Evolutionary conservation across 2,113 vertebrate species (phyloP).

Genomic region (Equus przewalskii): DNA sequence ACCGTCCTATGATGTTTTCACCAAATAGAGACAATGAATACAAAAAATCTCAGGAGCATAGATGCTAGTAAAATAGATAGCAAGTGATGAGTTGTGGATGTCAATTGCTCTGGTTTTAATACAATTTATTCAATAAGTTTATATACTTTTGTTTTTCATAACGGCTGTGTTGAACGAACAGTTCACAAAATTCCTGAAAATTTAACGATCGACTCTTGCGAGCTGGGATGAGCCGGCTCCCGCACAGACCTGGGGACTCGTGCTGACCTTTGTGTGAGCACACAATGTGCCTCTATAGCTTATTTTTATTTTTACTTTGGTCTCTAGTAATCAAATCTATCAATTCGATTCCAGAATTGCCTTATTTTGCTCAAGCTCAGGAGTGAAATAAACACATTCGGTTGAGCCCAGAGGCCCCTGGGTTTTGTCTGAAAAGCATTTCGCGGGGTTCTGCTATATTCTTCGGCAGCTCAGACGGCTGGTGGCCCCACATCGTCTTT

Average conservation of each 20-base stretch:
- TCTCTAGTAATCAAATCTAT: no score
- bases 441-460: rapidly evolving
- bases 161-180: background rate
- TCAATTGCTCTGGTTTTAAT: background rate
- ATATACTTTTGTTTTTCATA: background rate
- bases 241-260: rapidly evolving
- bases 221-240: background rate
- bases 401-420: background rate
- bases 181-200: background rate
- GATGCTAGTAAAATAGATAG: background rate
- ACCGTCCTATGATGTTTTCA: background rate
- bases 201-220: background rate
- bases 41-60: background rate
- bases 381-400: background rate
- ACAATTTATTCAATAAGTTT: background rate
- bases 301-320: background rate
- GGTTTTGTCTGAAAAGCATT: background rate
- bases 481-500: background rate
- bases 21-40: background rate
- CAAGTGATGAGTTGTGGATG: background rate
- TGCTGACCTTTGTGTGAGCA: background rate
- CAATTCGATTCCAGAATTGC: rapidly evolving
- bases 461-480: background rate
- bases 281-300: rapidly evolving
- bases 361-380: background rate